Conservation (phyloP, 2,888 invertebrate species). For the Macrostomum cliftonense region DNA sequence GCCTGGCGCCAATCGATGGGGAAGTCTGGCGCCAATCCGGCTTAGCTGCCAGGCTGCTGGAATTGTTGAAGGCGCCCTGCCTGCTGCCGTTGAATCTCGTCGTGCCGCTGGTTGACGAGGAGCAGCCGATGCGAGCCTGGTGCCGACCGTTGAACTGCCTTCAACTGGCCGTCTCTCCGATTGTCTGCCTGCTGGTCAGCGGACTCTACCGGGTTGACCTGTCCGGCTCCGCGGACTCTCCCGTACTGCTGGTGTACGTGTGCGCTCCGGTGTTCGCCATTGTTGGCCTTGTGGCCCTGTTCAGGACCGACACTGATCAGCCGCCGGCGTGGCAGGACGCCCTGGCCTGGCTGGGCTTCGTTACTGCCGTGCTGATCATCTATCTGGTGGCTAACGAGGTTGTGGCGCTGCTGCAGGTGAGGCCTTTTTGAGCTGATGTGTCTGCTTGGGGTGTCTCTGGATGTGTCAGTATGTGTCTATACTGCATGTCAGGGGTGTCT, state of each 20-base stretch:
- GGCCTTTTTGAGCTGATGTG: background rate
- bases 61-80: constrained; percentile 38
- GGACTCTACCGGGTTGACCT: constrained; percentile 10
- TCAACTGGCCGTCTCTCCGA: constrained; percentile 42
- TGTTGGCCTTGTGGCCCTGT: constrained; percentile 27
- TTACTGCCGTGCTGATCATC: constrained; percentile 45
- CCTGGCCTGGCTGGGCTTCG: constrained; percentile 45
- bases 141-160: constrained; percentile 43
- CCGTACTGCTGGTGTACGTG: constrained; percentile 18
- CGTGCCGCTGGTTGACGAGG: constrained; percentile 45
- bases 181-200: constrained; percentile 34
- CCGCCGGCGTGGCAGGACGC: constrained; percentile 35
- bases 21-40: too few species aligned
- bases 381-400: constrained; percentile 48
- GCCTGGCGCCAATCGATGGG: too few species aligned
- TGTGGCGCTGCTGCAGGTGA: constrained; percentile 39
- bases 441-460: too few species aligned
- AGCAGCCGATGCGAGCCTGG: constrained; percentile 43
- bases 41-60: too few species aligned
- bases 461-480: too few species aligned
- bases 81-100: constrained; percentile 42
- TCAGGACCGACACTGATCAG: constrained; percentile 25
- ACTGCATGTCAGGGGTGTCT: too few species aligned
- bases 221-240: constrained; percentile 4
- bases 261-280: constrained; percentile 21